Evolutionary conservation across 30 jellyfish, hydroid and myxozoan species (phyloP), one percentile per base, ranked within the genome.

Genomic region (Morbakka virulenta): DNA sequence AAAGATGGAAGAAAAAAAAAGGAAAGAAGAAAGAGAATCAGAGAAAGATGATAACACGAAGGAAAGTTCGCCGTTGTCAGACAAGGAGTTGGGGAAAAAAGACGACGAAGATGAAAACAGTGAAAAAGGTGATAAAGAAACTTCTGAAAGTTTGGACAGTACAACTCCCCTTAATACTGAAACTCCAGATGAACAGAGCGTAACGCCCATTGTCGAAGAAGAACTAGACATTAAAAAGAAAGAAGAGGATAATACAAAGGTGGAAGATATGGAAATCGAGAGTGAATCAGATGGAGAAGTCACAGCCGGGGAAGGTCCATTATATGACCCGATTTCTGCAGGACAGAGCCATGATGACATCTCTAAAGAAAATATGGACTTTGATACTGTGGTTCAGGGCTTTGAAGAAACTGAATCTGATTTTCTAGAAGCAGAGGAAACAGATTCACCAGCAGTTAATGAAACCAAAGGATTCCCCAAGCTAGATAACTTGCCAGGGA

Each of bases 181-280:
- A 41, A 41, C 57, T 17, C 57, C 57, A 17, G 57, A 41, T 41
- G 69, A 65, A 28, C 79, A 67, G 76, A 53, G 74, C 2, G 67
- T 79, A 23, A 79, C 81, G 12, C 81, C 65, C 35, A 66, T 79
- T 3, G 65, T 66, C 1, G 72, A 64, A 12, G 64, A 52, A 30
- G 72, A 77, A 3, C 36, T 80, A 62, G 82, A 80, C 0, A 50
- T 23, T 33, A 51, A 69, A 50, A 53, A 80, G 57, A 34, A 32
- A 36, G 92, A 80, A 20, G 62, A 63, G 3, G 94, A 82, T 67
- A 82, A 82, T 41, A 51, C 66, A 0, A 77, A 71, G n/a, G 87
- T 82, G 21, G 35, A 65, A 32, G 94, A 82, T 62, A 82, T 82
- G 94, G 94, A 82, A 50, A 81, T 82, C 1, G 94, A 79, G 73